Percentiles rank a stretch among this genome's conserved stretches.
These are phyloP conservation scores for Apeltes quadracus DNA, from an alignment of 2,113 vertebrate genomes.

Conservation along the genomic window DNA sequence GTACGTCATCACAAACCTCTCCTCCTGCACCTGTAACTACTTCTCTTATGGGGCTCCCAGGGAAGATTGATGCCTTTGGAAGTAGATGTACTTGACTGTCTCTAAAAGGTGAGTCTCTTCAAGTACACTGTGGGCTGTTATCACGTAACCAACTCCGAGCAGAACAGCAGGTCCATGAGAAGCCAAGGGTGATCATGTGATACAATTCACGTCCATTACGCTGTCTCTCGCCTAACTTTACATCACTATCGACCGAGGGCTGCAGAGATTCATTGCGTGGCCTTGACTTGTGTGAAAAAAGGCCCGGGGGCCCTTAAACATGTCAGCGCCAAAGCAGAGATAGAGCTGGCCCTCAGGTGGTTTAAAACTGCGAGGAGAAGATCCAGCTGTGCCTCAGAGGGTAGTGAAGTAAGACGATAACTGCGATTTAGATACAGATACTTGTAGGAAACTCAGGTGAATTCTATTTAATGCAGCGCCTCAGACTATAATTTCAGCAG, in stretches of 20 bases:
- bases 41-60: conserved; percentile 2
- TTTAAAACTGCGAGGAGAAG: conserved; percentile 38
- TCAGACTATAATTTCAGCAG: conserved; percentile 62
- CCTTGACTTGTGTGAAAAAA: conserved; percentile 54
- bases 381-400: conserved; percentile 38
- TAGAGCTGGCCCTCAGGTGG: conserved; percentile 32
- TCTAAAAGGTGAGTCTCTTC: conserved; percentile 23
- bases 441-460: conserved; percentile 45
- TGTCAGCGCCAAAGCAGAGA: conserved; percentile 49
- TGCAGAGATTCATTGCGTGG: conserved; percentile 57
- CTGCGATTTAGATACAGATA: conserved; percentile 31
- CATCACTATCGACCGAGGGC: conserved; percentile 63
- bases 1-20: conserved; percentile 34
- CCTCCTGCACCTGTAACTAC: conserved; percentile 13
- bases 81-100: conserved; percentile 38
- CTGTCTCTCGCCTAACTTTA: conserved; percentile 51
- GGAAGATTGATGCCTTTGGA: conserved; percentile 37
- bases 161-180: conserved; percentile 35
- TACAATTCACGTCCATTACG: conserved; percentile 54
- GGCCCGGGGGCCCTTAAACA: conserved; percentile 47
- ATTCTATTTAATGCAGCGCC: conserved; percentile 46
- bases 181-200: conserved; percentile 50
- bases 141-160: conserved; percentile 1
- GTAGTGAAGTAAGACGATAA: conserved; percentile 36
- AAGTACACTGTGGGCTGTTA: conserved; percentile 26